Base-by-base conservation (phyloP, 2,888 invertebrate genomes). In the Stictocephala bisonia region DNA sequence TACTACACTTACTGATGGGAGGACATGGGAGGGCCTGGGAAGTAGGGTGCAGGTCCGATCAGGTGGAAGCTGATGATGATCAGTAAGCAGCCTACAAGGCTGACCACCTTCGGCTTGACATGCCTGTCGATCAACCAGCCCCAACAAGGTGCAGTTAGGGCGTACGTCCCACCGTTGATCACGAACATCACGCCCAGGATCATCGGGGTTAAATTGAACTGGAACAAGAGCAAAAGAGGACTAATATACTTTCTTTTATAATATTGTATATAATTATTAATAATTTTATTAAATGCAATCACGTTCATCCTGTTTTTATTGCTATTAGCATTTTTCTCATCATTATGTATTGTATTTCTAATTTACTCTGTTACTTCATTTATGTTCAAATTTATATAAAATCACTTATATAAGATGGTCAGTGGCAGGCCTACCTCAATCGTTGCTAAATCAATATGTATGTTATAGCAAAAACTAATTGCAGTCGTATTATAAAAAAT, bases 111-210 rank as follows among this genome's bases (percentile, higher is more conserved):
- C 0, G 93, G 92, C 74, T 87, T 86, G 0, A 84, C 80, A 27
- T 87, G 86, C 79, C 88, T 89, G 83, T 95, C 94, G 80, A 93
- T 93, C 13, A 94, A 81, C 90, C 91, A 91, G 26, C 95, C 95
- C 90, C 92, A 94, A 1, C 85, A 85, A 0, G 95, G 94, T 0
- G 94, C 93, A 0, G 92, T 91, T 0, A 91, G 70, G 0, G 94
- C 94, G 83, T 95, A 95, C 9, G 90, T 87, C 0, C 91, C 93
- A 1, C 94, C 94, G 82, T 92, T 94, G 78, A 94, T 92, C 50
- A 95, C 90, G 81, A 95, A 95, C 89, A 95, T 91, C 66, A 93
- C 83, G 0, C 94, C 94, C 77, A 93, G 84, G 11, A 91, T 82
- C 53, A 93, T 87, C 0, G 93, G 91, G 0, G 90, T 87, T 74